phyloP scores from a whole-genome alignment of 2,113 vertebrate species.

The Pedetes capensis region DNA sequence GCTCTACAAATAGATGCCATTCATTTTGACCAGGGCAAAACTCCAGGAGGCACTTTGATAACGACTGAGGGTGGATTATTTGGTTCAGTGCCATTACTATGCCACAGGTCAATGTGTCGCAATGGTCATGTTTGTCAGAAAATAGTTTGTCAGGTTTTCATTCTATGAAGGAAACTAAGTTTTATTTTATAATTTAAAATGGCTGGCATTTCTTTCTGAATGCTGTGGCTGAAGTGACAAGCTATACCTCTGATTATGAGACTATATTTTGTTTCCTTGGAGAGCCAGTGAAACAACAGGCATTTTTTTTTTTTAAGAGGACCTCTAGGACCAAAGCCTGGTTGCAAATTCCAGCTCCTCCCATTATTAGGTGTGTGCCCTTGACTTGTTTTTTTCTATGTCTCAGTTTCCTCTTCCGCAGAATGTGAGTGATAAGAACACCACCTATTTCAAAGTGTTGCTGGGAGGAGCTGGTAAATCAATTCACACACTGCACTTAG shows the following conservation, averaged over 20 bases:
- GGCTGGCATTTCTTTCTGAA: constrained; percentile 44
- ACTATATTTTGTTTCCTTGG: not conserved
- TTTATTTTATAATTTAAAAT: constrained; percentile 49
- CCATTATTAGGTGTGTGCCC: not conserved
- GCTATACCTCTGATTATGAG: not conserved
- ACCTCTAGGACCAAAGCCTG: not conserved
- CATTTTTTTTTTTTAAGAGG: not conserved
- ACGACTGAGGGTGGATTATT: constrained; percentile 8
- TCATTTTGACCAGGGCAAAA: constrained; percentile 48
- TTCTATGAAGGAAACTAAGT: constrained; percentile 36
- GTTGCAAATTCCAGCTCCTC: not conserved
- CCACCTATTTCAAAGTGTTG: not conserved
- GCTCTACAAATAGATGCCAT: constrained; percentile 34
- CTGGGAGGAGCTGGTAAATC: not conserved
- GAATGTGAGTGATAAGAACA: not conserved
- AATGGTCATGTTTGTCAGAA: not conserved
- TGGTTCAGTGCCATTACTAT: constrained; percentile 13
- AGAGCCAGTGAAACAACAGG: not conserved
- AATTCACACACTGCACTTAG: not conserved
- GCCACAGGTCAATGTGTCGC: not conserved
- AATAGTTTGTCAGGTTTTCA: not conserved
- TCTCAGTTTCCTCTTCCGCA: not conserved
- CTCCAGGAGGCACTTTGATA: constrained; percentile 13
- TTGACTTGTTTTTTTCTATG: not conserved
- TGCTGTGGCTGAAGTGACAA: not conserved